phyloP scores from a whole-genome alignment of 2,113 vertebrate genomes.

The Cyprinus carpio region DNA sequence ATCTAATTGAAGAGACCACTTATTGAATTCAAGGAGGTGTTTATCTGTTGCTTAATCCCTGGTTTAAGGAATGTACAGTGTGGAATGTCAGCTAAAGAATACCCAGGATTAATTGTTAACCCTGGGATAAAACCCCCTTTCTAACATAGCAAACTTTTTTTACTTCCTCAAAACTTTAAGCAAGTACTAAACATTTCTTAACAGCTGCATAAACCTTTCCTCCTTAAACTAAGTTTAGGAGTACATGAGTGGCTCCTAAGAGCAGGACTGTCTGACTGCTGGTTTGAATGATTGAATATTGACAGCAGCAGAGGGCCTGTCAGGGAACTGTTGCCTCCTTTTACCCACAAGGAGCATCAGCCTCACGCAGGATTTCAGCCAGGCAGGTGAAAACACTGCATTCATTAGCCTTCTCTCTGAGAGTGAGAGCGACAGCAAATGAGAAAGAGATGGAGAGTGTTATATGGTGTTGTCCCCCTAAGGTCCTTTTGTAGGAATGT shows the following conservation, averaged over 20 bases:
- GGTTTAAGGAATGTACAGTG: neutral
- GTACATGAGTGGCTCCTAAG: slow-evolving; percentile 5
- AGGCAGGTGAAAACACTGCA: slow-evolving; percentile 24
- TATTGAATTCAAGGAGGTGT: neutral
- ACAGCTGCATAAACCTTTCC: neutral
- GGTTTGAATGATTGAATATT: slow-evolving; percentile 24
- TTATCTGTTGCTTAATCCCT: neutral
- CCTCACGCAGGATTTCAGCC: slow-evolving; percentile 11
- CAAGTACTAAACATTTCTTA: neutral
- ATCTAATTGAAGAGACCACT: neutral
- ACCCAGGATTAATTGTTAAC: neutral
- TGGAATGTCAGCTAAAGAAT: neutral
- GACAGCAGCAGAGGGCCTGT: slow-evolving; percentile 25
- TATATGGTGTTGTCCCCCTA: neutral
- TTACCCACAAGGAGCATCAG: slow-evolving; percentile 6
- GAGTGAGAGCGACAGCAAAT: neutral
- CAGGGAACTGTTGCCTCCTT: slow-evolving; percentile 3
- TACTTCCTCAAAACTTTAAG: neutral
- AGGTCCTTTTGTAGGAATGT: neutral
- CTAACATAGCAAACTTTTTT: neutral
- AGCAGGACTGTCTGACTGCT: neutral
- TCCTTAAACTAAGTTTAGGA: neutral
- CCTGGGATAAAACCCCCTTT: neutral
- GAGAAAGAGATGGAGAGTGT: slow-evolving; percentile 13
- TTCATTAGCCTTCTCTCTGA: slow-evolving; percentile 18